Conservation (phyloP, 2,888 invertebrate species). For the Halocaridina rubra region DNA sequence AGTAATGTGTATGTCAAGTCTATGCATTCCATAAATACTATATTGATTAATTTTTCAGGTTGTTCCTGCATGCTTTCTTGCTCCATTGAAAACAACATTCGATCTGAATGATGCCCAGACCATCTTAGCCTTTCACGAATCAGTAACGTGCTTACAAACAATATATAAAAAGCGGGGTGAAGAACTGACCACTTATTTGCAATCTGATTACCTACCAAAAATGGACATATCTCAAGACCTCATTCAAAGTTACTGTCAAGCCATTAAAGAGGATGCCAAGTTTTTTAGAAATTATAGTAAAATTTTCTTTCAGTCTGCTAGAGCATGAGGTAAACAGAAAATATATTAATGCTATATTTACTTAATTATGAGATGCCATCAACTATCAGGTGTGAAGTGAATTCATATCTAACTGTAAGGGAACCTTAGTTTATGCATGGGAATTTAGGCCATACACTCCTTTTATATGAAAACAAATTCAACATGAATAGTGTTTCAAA, state of each 20-base stretch:
- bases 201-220: slow-evolving; percentile 69
- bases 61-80: slow-evolving; percentile 72
- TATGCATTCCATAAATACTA: no score
- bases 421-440: no score
- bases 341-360: not conserved
- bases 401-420: no score
- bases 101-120: slow-evolving; percentile 72
- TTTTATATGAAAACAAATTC: not conserved
- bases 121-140: slow-evolving; percentile 68
- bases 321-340: slow-evolving; percentile 42
- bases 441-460: not conserved
- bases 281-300: slow-evolving; percentile 70
- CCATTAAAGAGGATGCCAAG: slow-evolving; percentile 69
- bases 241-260: slow-evolving; percentile 69
- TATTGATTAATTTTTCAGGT: slow-evolving; percentile 66
- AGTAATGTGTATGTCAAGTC: no score
- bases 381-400: no score
- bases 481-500: not conserved
- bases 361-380: not conserved
- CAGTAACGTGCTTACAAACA: slow-evolving; percentile 66
- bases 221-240: slow-evolving; percentile 68
- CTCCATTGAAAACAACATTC: slow-evolving; percentile 71
- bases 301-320: slow-evolving; percentile 59
- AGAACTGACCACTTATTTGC: slow-evolving; percentile 69
- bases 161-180: slow-evolving; percentile 68